Percentiles rank a stretch among this genome's conserved stretches.
These are phyloP conservation scores for Leistus spinibarbis DNA, from an alignment of 2,888 invertebrate species.

Conservation along the genomic window DNA sequence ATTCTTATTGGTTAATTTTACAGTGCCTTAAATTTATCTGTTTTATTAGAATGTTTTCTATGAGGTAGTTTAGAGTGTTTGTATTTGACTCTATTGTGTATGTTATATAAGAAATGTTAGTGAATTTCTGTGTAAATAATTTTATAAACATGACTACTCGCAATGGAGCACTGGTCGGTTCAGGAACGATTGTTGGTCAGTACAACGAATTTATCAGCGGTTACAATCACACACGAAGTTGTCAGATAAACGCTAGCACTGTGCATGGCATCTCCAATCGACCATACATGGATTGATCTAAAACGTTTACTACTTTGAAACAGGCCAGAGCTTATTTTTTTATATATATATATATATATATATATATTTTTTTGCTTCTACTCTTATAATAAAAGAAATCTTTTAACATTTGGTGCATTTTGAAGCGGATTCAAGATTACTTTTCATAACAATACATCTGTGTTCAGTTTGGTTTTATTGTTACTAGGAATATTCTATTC, in stretches of 20 bases:
- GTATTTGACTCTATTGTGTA: too few species aligned
- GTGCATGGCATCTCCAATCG: constrained; percentile 39
- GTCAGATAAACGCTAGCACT: constrained; percentile 24
- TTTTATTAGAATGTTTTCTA: too few species aligned
- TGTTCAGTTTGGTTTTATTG: not conserved
- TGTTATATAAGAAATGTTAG: too few species aligned
- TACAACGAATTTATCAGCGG: constrained; percentile 29
- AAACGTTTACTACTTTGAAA: constrained; percentile 29
- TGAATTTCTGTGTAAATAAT: not conserved
- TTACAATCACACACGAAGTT: constrained; percentile 9
- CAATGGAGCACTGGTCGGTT: constrained; percentile 3
- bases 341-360: not conserved
- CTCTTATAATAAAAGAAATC: not conserved
- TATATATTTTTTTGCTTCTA: not conserved
- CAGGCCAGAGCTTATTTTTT: not conserved
- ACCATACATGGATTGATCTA: constrained; percentile 36
- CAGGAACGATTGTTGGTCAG: not conserved
- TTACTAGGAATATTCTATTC: not conserved
- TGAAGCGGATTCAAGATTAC: not conserved
- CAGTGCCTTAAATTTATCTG: too few species aligned
- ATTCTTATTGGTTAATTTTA: too few species aligned
- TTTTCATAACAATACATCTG: not conserved
- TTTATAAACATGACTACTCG: not conserved
- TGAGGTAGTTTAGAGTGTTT: too few species aligned
- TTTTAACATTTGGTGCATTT: not conserved